Evolutionary conservation across 2,797 vertebrate species (phyloP).

Genomic region (Trachops cirrhosus): DNA sequence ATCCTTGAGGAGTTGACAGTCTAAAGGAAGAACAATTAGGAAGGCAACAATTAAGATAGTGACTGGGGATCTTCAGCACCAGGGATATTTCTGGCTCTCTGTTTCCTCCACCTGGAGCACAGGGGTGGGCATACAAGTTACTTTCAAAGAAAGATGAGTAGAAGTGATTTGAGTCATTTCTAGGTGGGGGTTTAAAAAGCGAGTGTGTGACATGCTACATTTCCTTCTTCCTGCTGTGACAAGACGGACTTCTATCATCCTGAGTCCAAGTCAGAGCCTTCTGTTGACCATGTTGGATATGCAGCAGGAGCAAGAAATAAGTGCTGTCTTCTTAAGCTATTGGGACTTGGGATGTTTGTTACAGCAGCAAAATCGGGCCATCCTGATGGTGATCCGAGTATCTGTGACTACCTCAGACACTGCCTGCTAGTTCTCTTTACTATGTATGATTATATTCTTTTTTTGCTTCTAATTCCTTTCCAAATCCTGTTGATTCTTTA

Average conservation of each 20-base stretch:
- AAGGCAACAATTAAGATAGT: neutral
- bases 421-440: neutral
- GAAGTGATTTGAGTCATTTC: neutral
- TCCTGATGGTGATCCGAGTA: neutral
- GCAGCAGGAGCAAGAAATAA: neutral
- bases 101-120: neutral
- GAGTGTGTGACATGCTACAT: neutral
- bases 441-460: neutral
- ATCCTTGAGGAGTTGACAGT: neutral
- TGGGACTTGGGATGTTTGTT: neutral
- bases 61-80: neutral
- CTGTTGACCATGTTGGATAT: neutral
- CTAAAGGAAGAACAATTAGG: neutral
- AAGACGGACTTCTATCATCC: neutral
- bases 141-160: neutral
- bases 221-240: neutral
- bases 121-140: neutral
- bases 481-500: neutral
- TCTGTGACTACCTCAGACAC: neutral
- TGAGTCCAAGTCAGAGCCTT: neutral
- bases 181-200: neutral
- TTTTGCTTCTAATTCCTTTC: neutral
- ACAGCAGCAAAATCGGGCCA: neutral
- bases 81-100: neutral
- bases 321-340: neutral